Base-by-base conservation (phyloP, 2,113 vertebrate genomes). In the Tringa solitaria region DNA sequence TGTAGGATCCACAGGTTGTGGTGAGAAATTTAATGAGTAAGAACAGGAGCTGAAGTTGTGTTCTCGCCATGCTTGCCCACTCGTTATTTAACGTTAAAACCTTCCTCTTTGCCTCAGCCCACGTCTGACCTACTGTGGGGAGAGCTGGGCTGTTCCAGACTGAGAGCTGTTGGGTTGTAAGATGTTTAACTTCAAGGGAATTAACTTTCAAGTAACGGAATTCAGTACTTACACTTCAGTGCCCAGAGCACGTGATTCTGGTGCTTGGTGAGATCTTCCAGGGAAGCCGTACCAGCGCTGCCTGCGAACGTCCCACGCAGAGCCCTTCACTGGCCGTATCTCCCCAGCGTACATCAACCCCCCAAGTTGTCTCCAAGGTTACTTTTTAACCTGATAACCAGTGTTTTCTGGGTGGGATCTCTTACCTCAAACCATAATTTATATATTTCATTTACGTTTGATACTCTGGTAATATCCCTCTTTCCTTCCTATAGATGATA, bases 31-130 rank as follows among this genome's bases (percentile, higher is more conserved):
- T 10, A 30, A n/a, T 23, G 27, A 6, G 9, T 43, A 14, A 59
- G 19, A 51, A 43, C 2, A 60, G 32, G 22, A 82, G 23, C 53
- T 43, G 59, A 68, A 41, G 41, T 12, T 27, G n/a, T 32, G 28
- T 14, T 86, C n/a, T 53, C 35, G 30, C 39, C 39, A 18, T 0
- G 0, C 23, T 33, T 68, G 24, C 17, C 39, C 1, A 1, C 39
- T 60, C 45, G 6, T 33, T 33, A 15, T 27, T 43, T 37, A 60
- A 33, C 3, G 0, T 37, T 28, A 60, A 67, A 82, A 10, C 8
- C 16, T 24, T 30, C 30, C 23, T 20, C 39, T 11, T 27, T 57
- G 43, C 27, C 46, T 61, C 28, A 8, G 10, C 5, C 22, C 8
- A 2, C n/a, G 35, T 10, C 65, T 48, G 22, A 39, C 30, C 72